Evolutionary conservation across 92 coral and sea anemone genomes (phyloP).

Genomic region (Virgularia gustaviana): DNA sequence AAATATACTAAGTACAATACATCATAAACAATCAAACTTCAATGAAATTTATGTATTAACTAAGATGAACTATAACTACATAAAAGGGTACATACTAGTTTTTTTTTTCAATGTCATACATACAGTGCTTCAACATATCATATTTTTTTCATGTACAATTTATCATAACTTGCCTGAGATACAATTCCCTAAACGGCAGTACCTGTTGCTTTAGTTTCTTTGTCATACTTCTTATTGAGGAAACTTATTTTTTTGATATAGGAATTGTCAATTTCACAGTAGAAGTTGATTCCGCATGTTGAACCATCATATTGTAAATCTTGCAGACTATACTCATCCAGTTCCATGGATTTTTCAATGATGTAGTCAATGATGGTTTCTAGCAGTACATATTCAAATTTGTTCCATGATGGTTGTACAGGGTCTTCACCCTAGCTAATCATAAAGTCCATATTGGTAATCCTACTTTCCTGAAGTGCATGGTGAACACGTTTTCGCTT

Average conservation of each 20-base stretch:
- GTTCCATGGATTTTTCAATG: neutral
- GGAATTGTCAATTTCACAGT: neutral
- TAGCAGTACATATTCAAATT: conserved; percentile 8
- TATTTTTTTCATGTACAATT: neutral
- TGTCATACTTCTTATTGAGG: neutral
- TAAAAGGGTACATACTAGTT: no score
- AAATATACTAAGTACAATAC: no score
- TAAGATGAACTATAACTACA: no score
- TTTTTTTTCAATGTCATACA: no score
- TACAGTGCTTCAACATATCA: no score
- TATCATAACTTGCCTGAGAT: conserved; percentile 4
- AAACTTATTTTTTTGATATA: neutral
- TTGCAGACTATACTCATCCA: neutral
- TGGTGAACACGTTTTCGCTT: neutral
- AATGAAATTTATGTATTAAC: no score
- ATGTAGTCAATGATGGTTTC: neutral
- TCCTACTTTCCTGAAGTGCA: neutral
- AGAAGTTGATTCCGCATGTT: neutral
- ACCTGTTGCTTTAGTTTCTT: neutral
- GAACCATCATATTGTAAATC: neutral
- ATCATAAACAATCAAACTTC: no score
- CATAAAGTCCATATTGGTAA: neutral
- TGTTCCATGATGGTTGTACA: neutral
- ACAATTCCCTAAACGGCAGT: neutral
- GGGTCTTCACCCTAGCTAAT: conserved; percentile 2